Evolutionary conservation across 2,888 invertebrate genomes (phyloP).

Genomic region (Thymelicus sylvestris): DNA sequence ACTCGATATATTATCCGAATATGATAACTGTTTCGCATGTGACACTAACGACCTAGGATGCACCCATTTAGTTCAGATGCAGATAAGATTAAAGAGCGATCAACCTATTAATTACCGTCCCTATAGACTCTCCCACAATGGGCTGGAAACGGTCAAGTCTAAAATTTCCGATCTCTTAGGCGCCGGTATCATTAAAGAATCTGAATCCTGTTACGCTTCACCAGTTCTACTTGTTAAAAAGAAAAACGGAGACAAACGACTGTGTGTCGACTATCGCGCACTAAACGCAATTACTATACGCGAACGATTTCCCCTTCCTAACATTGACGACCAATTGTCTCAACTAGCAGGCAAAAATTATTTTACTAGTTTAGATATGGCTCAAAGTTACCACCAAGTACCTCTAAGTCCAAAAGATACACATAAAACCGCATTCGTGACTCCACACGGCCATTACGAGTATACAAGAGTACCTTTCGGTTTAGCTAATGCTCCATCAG

Average conservation of each 20-base stretch:
- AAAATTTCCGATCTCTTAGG: slow-evolving; percentile 44
- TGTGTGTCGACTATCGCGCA: slow-evolving; percentile 16
- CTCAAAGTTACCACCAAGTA: slow-evolving; percentile 45
- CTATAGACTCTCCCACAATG: slow-evolving; percentile 40
- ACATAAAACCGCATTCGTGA: slow-evolving; percentile 39
- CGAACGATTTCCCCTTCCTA: slow-evolving; percentile 47
- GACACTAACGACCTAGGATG: slow-evolving; percentile 43
- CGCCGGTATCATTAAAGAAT: slow-evolving; percentile 15
- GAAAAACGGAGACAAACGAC: slow-evolving; percentile 16
- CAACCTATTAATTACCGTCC: slow-evolving; percentile 41
- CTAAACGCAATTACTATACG: slow-evolving; percentile 39
- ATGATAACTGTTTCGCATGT: slow-evolving; percentile 41
- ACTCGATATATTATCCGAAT: slow-evolving; percentile 33
- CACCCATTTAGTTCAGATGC: slow-evolving; percentile 44
- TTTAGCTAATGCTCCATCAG: slow-evolving; percentile 7
- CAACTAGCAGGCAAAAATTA: slow-evolving; percentile 44
- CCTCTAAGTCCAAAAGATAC: slow-evolving; percentile 34
- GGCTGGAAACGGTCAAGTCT: slow-evolving; percentile 34
- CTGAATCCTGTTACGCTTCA: slow-evolving; percentile 12
- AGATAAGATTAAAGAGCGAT: slow-evolving; percentile 41
- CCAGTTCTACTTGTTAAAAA: slow-evolving; percentile 10
- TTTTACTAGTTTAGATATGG: slow-evolving; percentile 45
- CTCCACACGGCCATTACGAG: slow-evolving; percentile 4
- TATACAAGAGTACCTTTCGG: slow-evolving; percentile 10
- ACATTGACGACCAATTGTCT: slow-evolving; percentile 47